phyloP scores from a whole-genome alignment of 1,140 invertebrate genomes.

The Drosophila arizonae region DNA sequence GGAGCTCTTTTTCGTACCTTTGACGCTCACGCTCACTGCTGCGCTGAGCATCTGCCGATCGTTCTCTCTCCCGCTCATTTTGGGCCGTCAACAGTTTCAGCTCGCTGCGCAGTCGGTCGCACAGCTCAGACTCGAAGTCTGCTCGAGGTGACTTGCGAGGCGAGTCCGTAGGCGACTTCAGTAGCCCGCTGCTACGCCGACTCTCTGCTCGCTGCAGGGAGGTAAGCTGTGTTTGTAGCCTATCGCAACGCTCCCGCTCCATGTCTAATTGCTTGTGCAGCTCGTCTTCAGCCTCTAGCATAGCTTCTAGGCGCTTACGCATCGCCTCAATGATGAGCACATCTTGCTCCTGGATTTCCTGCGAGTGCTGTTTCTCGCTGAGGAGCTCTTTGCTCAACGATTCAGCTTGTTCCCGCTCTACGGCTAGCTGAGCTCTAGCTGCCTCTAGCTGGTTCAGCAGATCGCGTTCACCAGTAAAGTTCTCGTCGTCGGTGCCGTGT shows the following conservation, averaged over 20 bases:
- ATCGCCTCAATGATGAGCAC: slow-evolving; percentile 86
- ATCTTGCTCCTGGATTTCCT: slow-evolving; percentile 85
- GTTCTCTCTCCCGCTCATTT: slow-evolving; percentile 83
- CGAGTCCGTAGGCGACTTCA: slow-evolving; percentile 74
- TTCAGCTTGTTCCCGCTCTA: slow-evolving; percentile 83
- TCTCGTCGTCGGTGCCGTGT: slow-evolving; percentile 75
- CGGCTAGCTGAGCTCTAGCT: slow-evolving; percentile 83
- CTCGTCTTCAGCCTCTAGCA: slow-evolving; percentile 86
- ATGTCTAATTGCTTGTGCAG: slow-evolving; percentile 85
- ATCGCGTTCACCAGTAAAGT: slow-evolving; percentile 75
- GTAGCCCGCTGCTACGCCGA: slow-evolving; percentile 65
- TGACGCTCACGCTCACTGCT: slow-evolving; percentile 83
- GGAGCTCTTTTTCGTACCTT: slow-evolving; percentile 84
- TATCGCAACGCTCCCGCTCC: slow-evolving; percentile 84
- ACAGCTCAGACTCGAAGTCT: slow-evolving; percentile 82
- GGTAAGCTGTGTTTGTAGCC: slow-evolving; percentile 83
- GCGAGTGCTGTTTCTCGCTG: slow-evolving; percentile 83
- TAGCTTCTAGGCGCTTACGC: slow-evolving; percentile 85
- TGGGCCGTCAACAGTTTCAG: slow-evolving; percentile 84
- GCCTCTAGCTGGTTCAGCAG: slow-evolving; percentile 74
- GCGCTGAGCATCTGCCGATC: slow-evolving; percentile 83
- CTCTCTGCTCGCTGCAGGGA: slow-evolving; percentile 72
- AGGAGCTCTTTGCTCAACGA: slow-evolving; percentile 84
- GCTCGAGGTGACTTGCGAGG: slow-evolving; percentile 70
- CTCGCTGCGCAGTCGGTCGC: slow-evolving; percentile 83